Conservation (phyloP, 2,797 vertebrate species). For the Perdix hodgsoniae region DNA sequence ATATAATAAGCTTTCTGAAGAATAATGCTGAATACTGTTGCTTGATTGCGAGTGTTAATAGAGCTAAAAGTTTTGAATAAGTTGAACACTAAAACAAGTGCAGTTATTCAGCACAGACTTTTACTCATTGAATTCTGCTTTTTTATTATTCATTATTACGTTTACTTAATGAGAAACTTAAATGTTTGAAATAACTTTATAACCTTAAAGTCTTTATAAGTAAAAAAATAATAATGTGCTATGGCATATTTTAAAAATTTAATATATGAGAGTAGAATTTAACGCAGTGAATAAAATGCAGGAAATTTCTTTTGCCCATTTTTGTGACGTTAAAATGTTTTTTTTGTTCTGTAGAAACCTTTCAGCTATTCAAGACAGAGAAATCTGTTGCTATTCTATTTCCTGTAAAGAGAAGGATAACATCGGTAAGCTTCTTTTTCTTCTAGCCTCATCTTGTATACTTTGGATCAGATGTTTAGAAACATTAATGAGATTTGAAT, state of each 20-base stretch:
- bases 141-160: neutral
- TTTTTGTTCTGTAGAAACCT: slow-evolving; percentile 81
- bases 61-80: neutral
- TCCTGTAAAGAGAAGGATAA: slow-evolving; percentile 86
- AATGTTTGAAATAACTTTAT: neutral
- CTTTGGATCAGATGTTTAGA: neutral
- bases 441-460: neutral
- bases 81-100: neutral
- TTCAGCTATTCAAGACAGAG: slow-evolving; percentile 89
- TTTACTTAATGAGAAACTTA: neutral
- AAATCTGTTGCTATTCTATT: slow-evolving; percentile 88
- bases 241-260: neutral
- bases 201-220: neutral
- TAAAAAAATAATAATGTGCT: neutral
- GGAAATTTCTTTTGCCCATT: neutral
- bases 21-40: neutral
- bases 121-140: neutral
- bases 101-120: neutral
- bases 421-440: slow-evolving; percentile 80
- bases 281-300: neutral
- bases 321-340: neutral
- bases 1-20: neutral
- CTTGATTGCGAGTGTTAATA: neutral
- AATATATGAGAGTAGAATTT: neutral
- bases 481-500: neutral